A percentile compares a stretch with the other conserved stretches of the same genome.
These are phyloP conservation scores for Drosophila paranaensis DNA, from an alignment of 2,888 invertebrate species.

Conservation along the genomic window DNA sequence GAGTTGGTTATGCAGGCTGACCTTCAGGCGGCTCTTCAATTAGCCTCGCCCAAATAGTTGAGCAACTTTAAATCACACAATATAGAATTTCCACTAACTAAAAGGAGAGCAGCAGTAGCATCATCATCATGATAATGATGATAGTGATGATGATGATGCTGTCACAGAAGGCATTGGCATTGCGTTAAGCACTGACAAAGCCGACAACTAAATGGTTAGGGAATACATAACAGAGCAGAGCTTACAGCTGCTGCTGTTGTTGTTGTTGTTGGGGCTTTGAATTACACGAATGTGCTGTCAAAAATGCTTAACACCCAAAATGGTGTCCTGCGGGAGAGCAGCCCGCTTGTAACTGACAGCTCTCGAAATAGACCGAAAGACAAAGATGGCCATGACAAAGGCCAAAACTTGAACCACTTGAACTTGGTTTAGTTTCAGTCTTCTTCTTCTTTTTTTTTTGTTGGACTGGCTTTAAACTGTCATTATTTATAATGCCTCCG, in stretches of 20 bases:
- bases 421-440: conserved; percentile 37
- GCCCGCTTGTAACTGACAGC: conserved; percentile 60
- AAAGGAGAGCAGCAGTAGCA: background rate
- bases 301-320: conserved; percentile 66
- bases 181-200: conserved; percentile 59
- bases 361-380: conserved; percentile 31
- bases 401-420: conserved; percentile 37
- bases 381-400: conserved; percentile 25
- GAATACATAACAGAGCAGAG: conserved; percentile 38
- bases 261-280: conserved; percentile 53
- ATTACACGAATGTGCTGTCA: conserved; percentile 72
- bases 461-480: conserved; percentile 59
- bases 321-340: conserved; percentile 39
- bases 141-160: conserved; percentile 13
- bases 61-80: conserved; percentile 14
- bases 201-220: conserved; percentile 66
- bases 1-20: conserved; percentile 9
- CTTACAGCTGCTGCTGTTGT: conserved; percentile 10
- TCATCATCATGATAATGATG: background rate
- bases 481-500: conserved; percentile 60
- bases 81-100: conserved; percentile 24
- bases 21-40: conserved; percentile 27
- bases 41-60: conserved; percentile 29
- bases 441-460: background rate
- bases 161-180: conserved; percentile 29